Percentiles rank a stretch among this genome's conserved stretches.
phyloP scores from a whole-genome alignment of 1,140 invertebrate genomes.

The Eurosta solidaginis region DNA sequence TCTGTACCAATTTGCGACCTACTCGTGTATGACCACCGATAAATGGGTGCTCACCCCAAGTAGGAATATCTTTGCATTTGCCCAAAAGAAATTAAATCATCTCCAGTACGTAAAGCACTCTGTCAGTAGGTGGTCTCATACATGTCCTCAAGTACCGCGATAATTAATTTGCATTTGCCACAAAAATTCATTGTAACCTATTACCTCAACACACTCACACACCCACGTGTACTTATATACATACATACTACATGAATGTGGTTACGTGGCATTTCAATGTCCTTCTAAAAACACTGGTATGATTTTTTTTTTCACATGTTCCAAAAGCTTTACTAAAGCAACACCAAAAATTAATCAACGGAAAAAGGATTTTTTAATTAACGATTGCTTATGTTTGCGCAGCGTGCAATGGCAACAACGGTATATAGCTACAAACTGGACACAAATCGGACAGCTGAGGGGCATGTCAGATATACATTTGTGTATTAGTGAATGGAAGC shows the following conservation, averaged over 20 bases:
- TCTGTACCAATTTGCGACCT: no score
- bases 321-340: neutral
- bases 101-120: neutral
- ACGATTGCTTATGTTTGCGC: conserved; percentile 1
- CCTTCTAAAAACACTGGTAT: neutral
- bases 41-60: no score
- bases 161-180: conserved; percentile 25
- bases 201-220: neutral
- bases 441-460: neutral
- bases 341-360: conserved; percentile 13
- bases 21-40: no score
- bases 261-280: neutral
- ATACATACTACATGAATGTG: neutral
- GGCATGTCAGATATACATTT: neutral
- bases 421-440: no score
- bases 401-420: neutral
- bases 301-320: neutral
- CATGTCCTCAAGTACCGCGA: conserved; percentile 15
- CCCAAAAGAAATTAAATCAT: neutral
- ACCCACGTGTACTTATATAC: neutral
- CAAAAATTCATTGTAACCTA: conserved; percentile 23
- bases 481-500: neutral
- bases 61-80: neutral
- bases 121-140: conserved; percentile 24
- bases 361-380: conserved; percentile 26